Percentiles rank a stretch among this genome's conserved stretches.
Conservation (phyloP, 2,797 vertebrate genomes). For the Apodemus agrarius region DNA sequence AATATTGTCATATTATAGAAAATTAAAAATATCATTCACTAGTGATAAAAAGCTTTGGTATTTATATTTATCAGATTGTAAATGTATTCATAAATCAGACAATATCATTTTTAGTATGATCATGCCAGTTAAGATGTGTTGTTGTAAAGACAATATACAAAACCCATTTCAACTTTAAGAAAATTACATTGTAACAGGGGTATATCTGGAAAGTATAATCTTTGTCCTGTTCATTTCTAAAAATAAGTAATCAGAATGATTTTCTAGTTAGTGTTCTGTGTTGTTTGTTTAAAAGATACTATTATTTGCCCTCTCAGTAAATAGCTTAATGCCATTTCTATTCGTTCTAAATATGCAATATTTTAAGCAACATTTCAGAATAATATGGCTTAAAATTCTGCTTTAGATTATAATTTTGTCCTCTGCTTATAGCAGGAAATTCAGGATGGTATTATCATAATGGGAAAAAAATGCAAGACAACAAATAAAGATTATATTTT, state of each 20-base stretch:
- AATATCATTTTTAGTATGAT: neutral
- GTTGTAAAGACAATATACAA: neutral
- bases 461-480: neutral
- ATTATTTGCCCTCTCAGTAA: neutral
- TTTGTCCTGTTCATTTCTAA: neutral
- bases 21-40: neutral
- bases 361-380: slow-evolving; percentile 16
- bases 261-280: neutral
- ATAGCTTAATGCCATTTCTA: neutral
- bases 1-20: neutral
- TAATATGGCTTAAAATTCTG: neutral
- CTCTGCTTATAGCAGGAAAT: neutral
- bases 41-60: neutral
- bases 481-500: neutral
- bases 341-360: neutral
- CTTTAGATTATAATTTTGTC: neutral
- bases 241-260: neutral
- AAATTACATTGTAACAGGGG: neutral
- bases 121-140: neutral
- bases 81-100: neutral
- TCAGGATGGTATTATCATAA: neutral
- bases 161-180: neutral
- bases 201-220: neutral
- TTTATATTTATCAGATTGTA: neutral
- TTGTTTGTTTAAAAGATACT: neutral